These are phyloP conservation scores for Apis mellifera DNA, from an alignment of 1,140 invertebrate genomes.

Conservation along the genomic window Amel_HAv3.1 CM009942.2:1899501-1900000, in stretches of 20 bases:
- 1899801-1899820: slow-evolving; percentile 51
- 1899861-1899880: too few relatives aligned
- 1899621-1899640: not conserved
- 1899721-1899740: slow-evolving; percentile 1
- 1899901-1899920: too few relatives aligned
- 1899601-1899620: not conserved
- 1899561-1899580: not conserved
- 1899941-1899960: too few relatives aligned
- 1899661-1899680: slow-evolving; percentile 4
- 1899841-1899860: too few relatives aligned
- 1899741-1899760: slow-evolving; percentile 48
- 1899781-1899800: slow-evolving; percentile 60
- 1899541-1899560: not conserved
- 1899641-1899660: slow-evolving; percentile 1
- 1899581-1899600: too few relatives aligned
- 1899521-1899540: too few relatives aligned
- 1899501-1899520: not conserved
- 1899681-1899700: slow-evolving; percentile 10
- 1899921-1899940: too few relatives aligned
- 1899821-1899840: too few relatives aligned
- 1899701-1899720: not conserved
- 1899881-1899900: too few relatives aligned
- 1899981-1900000: too few relatives aligned
- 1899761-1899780: slow-evolving; percentile 53
- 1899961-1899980: too few relatives aligned